Base-by-base conservation (phyloP, 1,140 invertebrate genomes). In the Euglossa dilemma region DNA sequence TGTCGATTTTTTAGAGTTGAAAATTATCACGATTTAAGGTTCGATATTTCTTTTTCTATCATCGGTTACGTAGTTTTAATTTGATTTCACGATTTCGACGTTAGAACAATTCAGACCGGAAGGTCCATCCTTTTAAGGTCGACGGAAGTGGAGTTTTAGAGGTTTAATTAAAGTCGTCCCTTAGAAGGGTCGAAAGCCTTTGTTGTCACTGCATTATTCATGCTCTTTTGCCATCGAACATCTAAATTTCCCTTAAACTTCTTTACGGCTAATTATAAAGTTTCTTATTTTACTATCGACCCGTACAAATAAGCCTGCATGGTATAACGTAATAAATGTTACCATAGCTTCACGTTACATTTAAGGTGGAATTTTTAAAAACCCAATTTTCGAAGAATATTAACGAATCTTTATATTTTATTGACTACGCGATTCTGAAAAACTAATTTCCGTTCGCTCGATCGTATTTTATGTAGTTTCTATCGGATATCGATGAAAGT, bases 131-230 rank as follows among this genome's bases (percentile, higher is more conserved):
- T 14, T 43, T 52, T 43, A 72, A 80, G 47, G 47, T 52, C 28
- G 5, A 23, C 16, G 43, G n/a, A 56, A 43, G 50, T 14, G 54
- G 57, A 70, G n/a, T 72, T 72, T 52, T 56, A 6, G n/a, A 28
- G 25, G 28, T 80, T 80, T 80, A 80, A 80, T 80, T 80, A 72
- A 80, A 80, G 57, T 72, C 69, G 57, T 80, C 23, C 67, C 43
- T 80, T 52, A 25, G 25, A 45, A 75, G 43, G 25, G 57, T 16
- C 25, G 47, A 1, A 25, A 52, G 45, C 18, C 25, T 72, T 18
- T 61, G 57, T 36, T 72, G 28, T 36, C 78, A 43, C 61, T 80
- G 69, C 69, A 80, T 80, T 80, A 72, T 80, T 80, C 78, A 80
- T 80, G 47, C 45, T 50, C 28, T 50, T 72, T 54, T 54, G 18